A percentile compares a stretch with the other conserved stretches of the same genome.
Conservation (phyloP, 2,797 vertebrate species). For the Etheostoma perlongum region DNA sequence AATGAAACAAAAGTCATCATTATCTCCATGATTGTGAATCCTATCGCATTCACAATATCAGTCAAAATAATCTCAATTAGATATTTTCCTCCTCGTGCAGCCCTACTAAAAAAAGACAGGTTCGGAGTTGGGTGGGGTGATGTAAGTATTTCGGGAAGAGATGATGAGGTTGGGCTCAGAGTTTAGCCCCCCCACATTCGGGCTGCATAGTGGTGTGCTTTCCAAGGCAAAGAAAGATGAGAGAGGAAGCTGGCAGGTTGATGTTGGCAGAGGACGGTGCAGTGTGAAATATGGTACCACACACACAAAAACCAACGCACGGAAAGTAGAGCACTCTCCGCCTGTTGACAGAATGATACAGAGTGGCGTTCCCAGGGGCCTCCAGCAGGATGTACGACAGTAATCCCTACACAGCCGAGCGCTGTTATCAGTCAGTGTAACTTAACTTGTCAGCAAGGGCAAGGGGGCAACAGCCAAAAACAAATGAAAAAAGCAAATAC, state of each 20-base stretch:
- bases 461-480: slow-evolving; percentile 63
- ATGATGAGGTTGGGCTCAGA: slow-evolving; percentile 51
- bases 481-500: slow-evolving; percentile 60
- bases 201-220: slow-evolving; percentile 44
- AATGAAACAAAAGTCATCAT: no score
- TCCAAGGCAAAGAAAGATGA: slow-evolving; percentile 66
- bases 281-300: slow-evolving; percentile 78
- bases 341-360: slow-evolving; percentile 86
- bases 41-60: no score
- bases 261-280: slow-evolving; percentile 77
- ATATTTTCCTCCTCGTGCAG: no score
- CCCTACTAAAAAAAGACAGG: slow-evolving; percentile 22
- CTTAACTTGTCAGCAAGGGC: slow-evolving; percentile 76
- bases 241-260: slow-evolving; percentile 77
- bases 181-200: slow-evolving; percentile 58
- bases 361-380: slow-evolving; percentile 78
- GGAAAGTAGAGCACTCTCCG: slow-evolving; percentile 65
- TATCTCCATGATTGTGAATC: no score
- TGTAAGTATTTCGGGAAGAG: slow-evolving; percentile 62
- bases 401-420: slow-evolving; percentile 76
- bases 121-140: slow-evolving; percentile 55
- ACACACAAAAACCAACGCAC: slow-evolving; percentile 65
- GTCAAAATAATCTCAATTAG: no score
- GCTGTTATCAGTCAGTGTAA: slow-evolving; percentile 78
- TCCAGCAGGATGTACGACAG: slow-evolving; percentile 72